Conservation (phyloP, 1,140 invertebrate species). For the Gryllus bimaculatus region DNA sequence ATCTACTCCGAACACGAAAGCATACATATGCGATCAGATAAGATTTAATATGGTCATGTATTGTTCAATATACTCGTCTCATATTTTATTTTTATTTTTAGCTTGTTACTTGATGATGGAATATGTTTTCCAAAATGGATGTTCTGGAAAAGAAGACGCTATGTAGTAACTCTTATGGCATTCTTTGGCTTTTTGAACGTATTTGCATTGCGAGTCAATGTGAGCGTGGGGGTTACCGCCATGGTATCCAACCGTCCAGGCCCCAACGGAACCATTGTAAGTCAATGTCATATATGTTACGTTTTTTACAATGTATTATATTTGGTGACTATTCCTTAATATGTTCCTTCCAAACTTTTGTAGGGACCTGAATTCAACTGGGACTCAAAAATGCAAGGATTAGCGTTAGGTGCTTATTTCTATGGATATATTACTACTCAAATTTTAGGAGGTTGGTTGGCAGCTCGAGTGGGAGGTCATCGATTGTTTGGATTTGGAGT, state of each 20-base stretch:
- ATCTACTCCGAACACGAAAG: no score
- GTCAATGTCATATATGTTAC: not conserved
- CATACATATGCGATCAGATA: no score
- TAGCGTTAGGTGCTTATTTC: slow-evolving; percentile 42
- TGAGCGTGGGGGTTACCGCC: slow-evolving; percentile 45
- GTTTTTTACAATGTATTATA: not conserved
- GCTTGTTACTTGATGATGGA: not conserved
- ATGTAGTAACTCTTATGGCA: slow-evolving; percentile 35
- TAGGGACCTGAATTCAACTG: slow-evolving; percentile 38
- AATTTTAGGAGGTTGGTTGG: slow-evolving; percentile 34
- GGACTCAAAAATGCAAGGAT: slow-evolving; percentile 37
- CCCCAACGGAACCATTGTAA: not conserved
- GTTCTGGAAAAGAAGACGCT: slow-evolving; percentile 21
- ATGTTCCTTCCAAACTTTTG: not conserved
- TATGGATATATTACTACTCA: slow-evolving; percentile 44
- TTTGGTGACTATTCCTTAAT: no score
- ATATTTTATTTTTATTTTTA: not conserved
- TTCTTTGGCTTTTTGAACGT: slow-evolving; percentile 46
- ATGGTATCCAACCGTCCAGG: slow-evolving; percentile 30
- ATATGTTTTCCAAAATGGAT: not conserved
- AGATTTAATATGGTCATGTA: no score
- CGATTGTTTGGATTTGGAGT: slow-evolving; percentile 38
- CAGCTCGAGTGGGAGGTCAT: slow-evolving; percentile 31
- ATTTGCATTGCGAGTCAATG: slow-evolving; percentile 45
- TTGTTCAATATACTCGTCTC: no score